Base-by-base conservation (phyloP, 1,140 invertebrate genomes). In the Papilio glaucus region DNA sequence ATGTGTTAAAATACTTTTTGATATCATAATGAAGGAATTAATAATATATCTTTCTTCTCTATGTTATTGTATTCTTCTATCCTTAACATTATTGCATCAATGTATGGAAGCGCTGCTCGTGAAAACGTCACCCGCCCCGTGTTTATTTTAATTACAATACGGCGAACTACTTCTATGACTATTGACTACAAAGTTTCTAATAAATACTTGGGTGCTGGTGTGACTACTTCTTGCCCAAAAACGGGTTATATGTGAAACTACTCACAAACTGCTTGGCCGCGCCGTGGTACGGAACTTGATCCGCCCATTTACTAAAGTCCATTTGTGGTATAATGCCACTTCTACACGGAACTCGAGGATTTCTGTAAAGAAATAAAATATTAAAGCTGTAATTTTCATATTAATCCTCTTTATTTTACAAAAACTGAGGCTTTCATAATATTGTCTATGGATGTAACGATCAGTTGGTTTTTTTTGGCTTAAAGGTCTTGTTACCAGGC, bases 231-330 rank as follows among this genome's bases (percentile, higher is more conserved):
- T 95, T 95, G 79, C 94, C 95, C 79, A 94, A 85, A 72, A 92
- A 92, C 60, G 92, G 92, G 80, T 94, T 93, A 86, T 92, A 94
- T 24, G 89, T 91, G 91, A 94, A 93, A 85, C 94, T 95, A 94
- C 95, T 95, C 92, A 95, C 95, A 84, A 95, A 96, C 92, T 95
- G 90, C 76, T 95, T 94, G 33, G 94, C 91, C 73, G 94, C 83
- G 75, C 89, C 88, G 69, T 85, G 83, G 77, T 93, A 90, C 33
- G 94, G 92, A 71, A 89, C 85, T 15, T 87, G 89, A 41, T 98
- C 97, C 5, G 97, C 96, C 97, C 97, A 98, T 89, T 98, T 98
- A 75, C 94, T 96, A 75, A 98, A 95, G 89, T 98, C 97, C 78
- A 98, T 97, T 74, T 95, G 95, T 12, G 97, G 97, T 69, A 98